A percentile compares a stretch with the other conserved stretches of the same genome.
Conservation (phyloP, 2,888 invertebrate genomes). For the Schizaphis graminum region DNA sequence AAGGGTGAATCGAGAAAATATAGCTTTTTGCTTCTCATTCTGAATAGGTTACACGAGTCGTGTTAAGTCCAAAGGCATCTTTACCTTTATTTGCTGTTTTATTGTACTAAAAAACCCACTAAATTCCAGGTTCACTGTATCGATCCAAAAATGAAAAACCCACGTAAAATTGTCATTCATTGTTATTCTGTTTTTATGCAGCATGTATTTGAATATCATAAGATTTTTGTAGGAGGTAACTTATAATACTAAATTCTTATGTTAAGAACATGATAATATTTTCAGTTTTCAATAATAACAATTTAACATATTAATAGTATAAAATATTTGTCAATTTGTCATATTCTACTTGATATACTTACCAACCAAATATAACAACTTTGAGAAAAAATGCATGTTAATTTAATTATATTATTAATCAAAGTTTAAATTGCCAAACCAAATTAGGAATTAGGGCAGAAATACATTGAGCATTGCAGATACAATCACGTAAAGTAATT, state of each 20-base stretch:
- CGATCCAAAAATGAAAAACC: background rate
- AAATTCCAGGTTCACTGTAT: background rate
- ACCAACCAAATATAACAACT: background rate
- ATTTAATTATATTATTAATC: slow-evolving; percentile 3
- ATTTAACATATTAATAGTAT: background rate
- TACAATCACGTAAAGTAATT: slow-evolving; percentile 13
- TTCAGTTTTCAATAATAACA: too few species aligned
- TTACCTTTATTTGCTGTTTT: background rate
- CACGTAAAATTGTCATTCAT: background rate
- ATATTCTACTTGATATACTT: background rate
- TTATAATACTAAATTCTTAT: background rate
- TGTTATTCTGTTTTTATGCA: background rate
- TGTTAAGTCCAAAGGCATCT: background rate
- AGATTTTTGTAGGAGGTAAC: background rate
- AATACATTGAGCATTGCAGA: slow-evolving; percentile 42
- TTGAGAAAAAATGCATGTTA: background rate
- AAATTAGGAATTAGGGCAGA: slow-evolving; percentile 42
- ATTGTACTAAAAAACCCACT: background rate
- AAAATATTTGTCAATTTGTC: background rate
- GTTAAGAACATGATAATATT: too few species aligned
- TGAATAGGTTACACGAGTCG: slow-evolving; percentile 20
- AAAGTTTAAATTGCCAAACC: slow-evolving; percentile 41
- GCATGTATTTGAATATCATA: background rate
- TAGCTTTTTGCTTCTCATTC: slow-evolving; percentile 38
- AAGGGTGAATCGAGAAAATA: slow-evolving; percentile 2